Percentiles rank a stretch among this genome's conserved stretches.
Evolutionary conservation across 2,888 invertebrate genomes (phyloP).

Genomic region (Meganola albula): DNA sequence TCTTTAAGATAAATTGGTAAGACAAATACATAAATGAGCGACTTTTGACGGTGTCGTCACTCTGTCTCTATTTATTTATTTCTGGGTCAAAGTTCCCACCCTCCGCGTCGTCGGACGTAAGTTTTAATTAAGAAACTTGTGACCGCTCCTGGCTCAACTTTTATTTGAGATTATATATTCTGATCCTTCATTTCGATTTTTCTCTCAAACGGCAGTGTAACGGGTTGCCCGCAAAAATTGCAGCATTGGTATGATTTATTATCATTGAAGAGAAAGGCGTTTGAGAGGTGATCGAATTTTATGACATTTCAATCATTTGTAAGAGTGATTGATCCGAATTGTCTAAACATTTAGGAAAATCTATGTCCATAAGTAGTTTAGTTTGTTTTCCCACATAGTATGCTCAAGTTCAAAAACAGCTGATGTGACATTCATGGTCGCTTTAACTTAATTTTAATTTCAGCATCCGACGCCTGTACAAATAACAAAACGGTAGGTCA

Average conservation of each 20-base stretch:
- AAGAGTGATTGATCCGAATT: too few relatives aligned
- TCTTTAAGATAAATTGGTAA: conserved; percentile 69
- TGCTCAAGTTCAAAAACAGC: too few relatives aligned
- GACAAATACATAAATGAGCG: conserved; percentile 74
- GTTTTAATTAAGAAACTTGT: conserved; percentile 80
- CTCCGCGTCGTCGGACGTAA: conserved; percentile 69
- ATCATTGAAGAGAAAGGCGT: conserved; percentile 41
- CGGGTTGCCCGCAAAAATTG: conserved; percentile 60
- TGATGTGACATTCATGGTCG: too few relatives aligned
- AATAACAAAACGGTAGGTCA: conserved; percentile 20
- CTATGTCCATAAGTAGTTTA: too few relatives aligned
- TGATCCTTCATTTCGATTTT: conserved; percentile 66
- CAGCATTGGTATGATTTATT: conserved; percentile 67
- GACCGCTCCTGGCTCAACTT: conserved; percentile 70
- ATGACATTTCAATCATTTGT: conserved; percentile 32
- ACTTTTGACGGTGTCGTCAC: conserved; percentile 58
- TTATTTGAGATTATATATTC: conserved; percentile 76
- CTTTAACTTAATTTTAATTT: too few relatives aligned
- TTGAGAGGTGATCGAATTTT: conserved; percentile 50
- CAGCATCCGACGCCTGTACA: background rate
- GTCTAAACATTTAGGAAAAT: too few relatives aligned
- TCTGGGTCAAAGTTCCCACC: conserved; percentile 71
- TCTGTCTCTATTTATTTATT: conserved; percentile 73
- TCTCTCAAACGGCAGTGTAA: conserved; percentile 54
- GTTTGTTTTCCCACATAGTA: too few relatives aligned